Base-by-base conservation (phyloP, 2,113 vertebrate genomes). In the Pangasianodon hypophthalmus region DNA sequence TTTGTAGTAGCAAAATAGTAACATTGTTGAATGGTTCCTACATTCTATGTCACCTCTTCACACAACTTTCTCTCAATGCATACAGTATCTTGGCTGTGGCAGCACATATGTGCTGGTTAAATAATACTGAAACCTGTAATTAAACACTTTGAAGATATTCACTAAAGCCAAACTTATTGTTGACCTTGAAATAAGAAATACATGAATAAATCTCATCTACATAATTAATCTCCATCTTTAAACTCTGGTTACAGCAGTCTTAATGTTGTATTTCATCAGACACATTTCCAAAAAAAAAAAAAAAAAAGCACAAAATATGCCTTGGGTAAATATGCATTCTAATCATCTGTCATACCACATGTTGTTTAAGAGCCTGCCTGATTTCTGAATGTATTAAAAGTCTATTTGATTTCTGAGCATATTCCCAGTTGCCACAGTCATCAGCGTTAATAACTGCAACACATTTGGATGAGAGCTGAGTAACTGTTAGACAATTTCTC, bases 401-500 rank as follows among this genome's bases (percentile, higher is more conserved):
- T 67, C 85, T 86, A 16, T 62, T 46, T 69, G 62, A 26, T 69
- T 83, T 86, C 58, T 41, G 56, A 80, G 75, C 16, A 26, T 64
- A 67, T 32, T 88, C 75, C 75, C 75, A 21, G 19, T 29, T 41
- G 87, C 56, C 44, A 18, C 44, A 37, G 50, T 56, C 50, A 37
- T 67, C 87, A 37, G 11, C 46, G 6, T 67, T 88, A 54, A 67
- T 82, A 88, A 88, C 46, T 88, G 75, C 87, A 64, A 62, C 16
- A 32, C 41, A 56, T 64, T 50, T 54, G 56, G 41, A 80, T 46
- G 32, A 64, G 56, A 2, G 37, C 29, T 32, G 46, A 50, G 54
- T 62, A 16, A 48, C 52, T 88, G 46, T 56, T 64, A 3, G 16
- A n/a, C 56, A 56, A 80, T 50, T 87, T 87, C 56, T 62, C 86